These are phyloP conservation scores for Limonius californicus DNA, from an alignment of 1,140 invertebrate species.

Conservation along the genomic window DNA sequence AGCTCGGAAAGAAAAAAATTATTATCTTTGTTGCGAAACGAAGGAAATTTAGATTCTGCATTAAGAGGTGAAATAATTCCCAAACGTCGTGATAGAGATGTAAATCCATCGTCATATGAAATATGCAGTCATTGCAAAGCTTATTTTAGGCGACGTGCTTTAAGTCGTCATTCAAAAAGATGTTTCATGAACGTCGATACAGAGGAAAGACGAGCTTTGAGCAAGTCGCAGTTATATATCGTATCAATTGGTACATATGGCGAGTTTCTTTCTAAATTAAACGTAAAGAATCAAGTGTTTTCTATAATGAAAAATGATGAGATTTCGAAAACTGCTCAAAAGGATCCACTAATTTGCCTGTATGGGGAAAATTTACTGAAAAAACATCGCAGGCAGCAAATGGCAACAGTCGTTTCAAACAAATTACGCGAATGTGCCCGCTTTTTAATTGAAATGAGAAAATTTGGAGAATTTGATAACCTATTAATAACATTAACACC, in stretches of 20 bases:
- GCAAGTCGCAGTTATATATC: neutral
- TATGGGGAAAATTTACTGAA: conserved; percentile 27
- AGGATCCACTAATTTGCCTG: neutral
- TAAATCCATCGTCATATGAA: neutral
- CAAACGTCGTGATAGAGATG: neutral
- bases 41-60: neutral
- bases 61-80: neutral
- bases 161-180: neutral
- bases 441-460: conserved; percentile 14
- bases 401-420: neutral
- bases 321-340: neutral
- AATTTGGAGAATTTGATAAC: neutral
- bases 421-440: conserved; percentile 23
- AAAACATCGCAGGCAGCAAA: neutral
- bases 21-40: neutral
- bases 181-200: neutral
- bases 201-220: neutral
- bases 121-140: neutral
- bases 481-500: neutral
- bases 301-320: neutral
- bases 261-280: neutral
- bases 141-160: neutral
- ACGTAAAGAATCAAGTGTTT: neutral
- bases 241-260: neutral
- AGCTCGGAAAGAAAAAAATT: neutral